Percentiles rank a stretch among this genome's conserved stretches.
phyloP scores from a whole-genome alignment of 2,888 invertebrate species.

The Epinotia ramella region DNA sequence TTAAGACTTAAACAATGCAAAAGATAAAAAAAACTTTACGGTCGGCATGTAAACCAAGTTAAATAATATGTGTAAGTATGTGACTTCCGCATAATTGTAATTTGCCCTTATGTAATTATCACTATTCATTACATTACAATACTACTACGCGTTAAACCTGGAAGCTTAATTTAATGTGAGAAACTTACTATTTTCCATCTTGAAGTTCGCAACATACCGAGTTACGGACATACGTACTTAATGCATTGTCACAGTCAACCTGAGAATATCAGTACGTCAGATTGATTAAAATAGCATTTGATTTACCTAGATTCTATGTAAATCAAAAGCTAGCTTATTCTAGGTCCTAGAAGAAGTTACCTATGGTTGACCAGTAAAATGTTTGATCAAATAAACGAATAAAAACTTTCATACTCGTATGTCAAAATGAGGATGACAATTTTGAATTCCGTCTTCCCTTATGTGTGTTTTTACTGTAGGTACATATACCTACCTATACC shows the following conservation, averaged over 20 bases:
- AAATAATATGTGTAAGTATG: background rate
- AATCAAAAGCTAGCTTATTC: too few species aligned
- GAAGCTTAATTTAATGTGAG: slow-evolving; percentile 52
- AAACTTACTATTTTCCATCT: slow-evolving; percentile 45
- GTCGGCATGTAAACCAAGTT: background rate
- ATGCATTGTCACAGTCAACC: slow-evolving; percentile 15
- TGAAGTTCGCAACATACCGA: slow-evolving; percentile 36
- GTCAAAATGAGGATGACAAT: too few species aligned
- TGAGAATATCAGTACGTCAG: slow-evolving; percentile 1
- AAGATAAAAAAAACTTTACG: background rate
- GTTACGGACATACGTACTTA: slow-evolving; percentile 32
- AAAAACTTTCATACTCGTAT: too few species aligned
- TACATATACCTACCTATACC: too few species aligned
- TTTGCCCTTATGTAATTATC: slow-evolving; percentile 33
- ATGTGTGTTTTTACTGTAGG: too few species aligned
- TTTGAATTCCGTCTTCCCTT: too few species aligned
- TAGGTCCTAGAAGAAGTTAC: too few species aligned
- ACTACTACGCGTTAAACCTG: slow-evolving; percentile 49
- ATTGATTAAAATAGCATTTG: background rate
- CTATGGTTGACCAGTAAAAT: too few species aligned
- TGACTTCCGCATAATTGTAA: slow-evolving; percentile 18
- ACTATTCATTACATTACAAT: slow-evolving; percentile 42
- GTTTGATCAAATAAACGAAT: too few species aligned
- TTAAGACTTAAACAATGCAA: background rate
- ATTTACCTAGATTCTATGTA: background rate